A percentile compares a stretch with the other conserved stretches of the same genome.
Evolutionary conservation across 1,140 invertebrate genomes (phyloP).

Genomic region (Drosophila orosa): DNA sequence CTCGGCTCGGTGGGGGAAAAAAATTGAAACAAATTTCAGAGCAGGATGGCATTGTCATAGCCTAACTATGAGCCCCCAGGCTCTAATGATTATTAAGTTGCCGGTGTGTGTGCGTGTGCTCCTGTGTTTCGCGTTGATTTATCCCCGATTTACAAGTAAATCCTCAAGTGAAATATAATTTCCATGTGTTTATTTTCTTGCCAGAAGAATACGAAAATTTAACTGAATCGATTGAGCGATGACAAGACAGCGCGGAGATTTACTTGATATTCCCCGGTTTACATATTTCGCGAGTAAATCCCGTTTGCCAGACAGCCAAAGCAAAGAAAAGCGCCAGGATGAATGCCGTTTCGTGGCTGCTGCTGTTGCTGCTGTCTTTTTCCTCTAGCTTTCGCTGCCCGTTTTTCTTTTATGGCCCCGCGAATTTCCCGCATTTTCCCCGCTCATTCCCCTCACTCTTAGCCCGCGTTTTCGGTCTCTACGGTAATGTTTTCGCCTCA

Average conservation of each 20-base stretch:
- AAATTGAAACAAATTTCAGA: conserved; percentile 72
- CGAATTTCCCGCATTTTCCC: conserved; percentile 19
- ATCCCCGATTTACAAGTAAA: conserved; percentile 74
- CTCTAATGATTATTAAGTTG: conserved; percentile 57
- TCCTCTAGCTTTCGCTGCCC: conserved; percentile 32
- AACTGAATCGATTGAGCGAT: conserved; percentile 57
- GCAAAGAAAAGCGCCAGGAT: conserved; percentile 35
- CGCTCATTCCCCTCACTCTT: not conserved
- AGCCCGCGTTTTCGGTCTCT: conserved; percentile 39
- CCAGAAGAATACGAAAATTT: conserved; percentile 30
- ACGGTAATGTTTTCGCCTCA: conserved; percentile 67
- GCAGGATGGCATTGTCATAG: conserved; percentile 36
- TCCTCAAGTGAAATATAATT: conserved; percentile 75
- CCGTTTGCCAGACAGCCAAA: conserved; percentile 38
- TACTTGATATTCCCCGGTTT: conserved; percentile 22
- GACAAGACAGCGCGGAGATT: conserved; percentile 21
- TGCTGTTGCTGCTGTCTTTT: conserved; percentile 8
- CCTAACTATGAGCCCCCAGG: conserved; percentile 45
- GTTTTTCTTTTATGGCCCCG: conserved; percentile 28
- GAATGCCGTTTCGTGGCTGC: conserved; percentile 34
- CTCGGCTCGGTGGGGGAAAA: conserved; percentile 20
- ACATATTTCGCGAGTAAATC: conserved; percentile 33
- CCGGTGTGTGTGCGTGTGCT: conserved; percentile 37
- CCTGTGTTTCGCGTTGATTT: conserved; percentile 54
- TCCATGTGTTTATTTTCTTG: conserved; percentile 69